These are phyloP conservation scores for Latrodectus geometricus DNA, from an alignment of 1,140 invertebrate genomes.

Conservation along the genomic window DNA sequence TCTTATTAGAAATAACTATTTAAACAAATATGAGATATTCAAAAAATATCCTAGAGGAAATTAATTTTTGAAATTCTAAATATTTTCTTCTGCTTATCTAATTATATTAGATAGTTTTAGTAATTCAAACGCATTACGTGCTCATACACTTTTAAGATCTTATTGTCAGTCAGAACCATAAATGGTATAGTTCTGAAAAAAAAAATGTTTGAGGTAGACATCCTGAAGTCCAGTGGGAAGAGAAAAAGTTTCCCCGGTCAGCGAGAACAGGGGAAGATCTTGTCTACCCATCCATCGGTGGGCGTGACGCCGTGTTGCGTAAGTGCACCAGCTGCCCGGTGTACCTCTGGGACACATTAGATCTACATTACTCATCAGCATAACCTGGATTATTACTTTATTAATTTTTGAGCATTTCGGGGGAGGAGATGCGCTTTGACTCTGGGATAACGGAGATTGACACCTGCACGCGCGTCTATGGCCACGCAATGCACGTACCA, in stretches of 20 bases:
- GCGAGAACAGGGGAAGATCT: not conserved
- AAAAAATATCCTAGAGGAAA: too few relatives aligned
- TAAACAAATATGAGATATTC: too few relatives aligned
- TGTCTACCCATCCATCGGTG: slow-evolving; percentile 25
- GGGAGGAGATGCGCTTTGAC: slow-evolving; percentile 12
- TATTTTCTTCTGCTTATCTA: too few relatives aligned
- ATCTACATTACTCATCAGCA: slow-evolving; percentile 61
- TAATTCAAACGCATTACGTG: too few relatives aligned
- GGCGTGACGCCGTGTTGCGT: slow-evolving; percentile 55
- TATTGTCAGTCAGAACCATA: too few relatives aligned
- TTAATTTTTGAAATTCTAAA: too few relatives aligned
- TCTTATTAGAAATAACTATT: too few relatives aligned
- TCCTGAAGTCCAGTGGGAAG: not conserved
- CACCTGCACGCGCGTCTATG: slow-evolving; percentile 10
- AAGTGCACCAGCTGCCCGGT: slow-evolving; percentile 54
- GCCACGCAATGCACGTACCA: not conserved
- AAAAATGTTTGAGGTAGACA: not conserved
- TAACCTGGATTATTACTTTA: slow-evolving; percentile 60
- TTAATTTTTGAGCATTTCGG: slow-evolving; percentile 59
- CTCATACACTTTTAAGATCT: too few relatives aligned
- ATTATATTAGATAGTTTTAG: too few relatives aligned
- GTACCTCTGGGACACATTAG: slow-evolving; percentile 51
- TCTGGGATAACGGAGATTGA: slow-evolving; percentile 40
- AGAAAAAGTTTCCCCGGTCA: not conserved
- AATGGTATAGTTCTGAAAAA: too few relatives aligned